Evolutionary conservation across 2,888 invertebrate genomes (phyloP), one percentile per base, ranked within the genome.

Genomic region (Lithophane leautieri): DNA sequence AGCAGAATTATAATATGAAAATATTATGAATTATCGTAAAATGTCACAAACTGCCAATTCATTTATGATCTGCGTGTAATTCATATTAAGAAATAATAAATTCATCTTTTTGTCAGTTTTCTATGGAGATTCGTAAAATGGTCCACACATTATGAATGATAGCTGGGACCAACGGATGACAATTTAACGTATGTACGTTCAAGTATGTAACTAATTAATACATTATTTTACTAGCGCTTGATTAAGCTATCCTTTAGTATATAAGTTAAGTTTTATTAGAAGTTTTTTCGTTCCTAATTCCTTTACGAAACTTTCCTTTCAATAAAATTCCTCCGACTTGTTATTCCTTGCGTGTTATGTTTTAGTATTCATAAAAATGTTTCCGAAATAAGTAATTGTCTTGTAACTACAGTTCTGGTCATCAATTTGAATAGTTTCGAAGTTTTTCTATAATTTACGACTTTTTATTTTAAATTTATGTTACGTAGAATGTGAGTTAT

Each of bases 311-410:
- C 19, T n/a, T 44, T 69, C 22, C 2, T 16, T 28, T 9, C 28
- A 54, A 66, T 16, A 69, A 12, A 19, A 1, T 22, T 14, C 42
- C 2, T 16, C 14, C 16, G 56, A 56, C 47, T 81, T 82, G 70
- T n/a, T 68, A 81, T 81, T 81, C 78, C n/a, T 0, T 12, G 47
- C 9, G 67, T 44, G 75, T 83, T 52, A 56, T 19, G 40, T 65
- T 69, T 81, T 61, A 81, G 60, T 84, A 83, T 83, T 83, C 81
- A 84, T 73, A 78, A 74, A 75, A 81, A 75, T 70, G 63, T 73
- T 65, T 25, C 42, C 58, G 60, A 81, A 81, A 83, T 70, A 70
- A 81, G 73, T 84, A 81, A 84, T 81, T 58, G 81, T 78, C 70
- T 9, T 81, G 81, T 83, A 78, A 73, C 72, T 4, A 70, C 16